Evolutionary conservation across 2,797 vertebrate species (phyloP).

Genomic region (Channallabes apus): DNA sequence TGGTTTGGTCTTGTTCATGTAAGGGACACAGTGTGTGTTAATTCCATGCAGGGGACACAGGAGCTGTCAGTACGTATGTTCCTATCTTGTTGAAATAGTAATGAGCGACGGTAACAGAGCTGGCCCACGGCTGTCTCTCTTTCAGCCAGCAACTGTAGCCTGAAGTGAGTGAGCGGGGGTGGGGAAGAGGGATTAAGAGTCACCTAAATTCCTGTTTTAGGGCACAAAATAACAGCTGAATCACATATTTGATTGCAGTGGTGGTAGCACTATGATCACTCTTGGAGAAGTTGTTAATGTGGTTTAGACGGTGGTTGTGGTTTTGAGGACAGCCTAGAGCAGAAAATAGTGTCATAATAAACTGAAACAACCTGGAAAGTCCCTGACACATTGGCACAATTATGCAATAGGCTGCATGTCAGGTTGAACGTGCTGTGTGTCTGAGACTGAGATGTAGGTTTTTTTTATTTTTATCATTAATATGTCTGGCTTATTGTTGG

Average conservation of each 20-base stretch:
- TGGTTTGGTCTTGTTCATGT: conserved; percentile 20
- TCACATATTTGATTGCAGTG: neutral
- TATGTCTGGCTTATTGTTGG: neutral
- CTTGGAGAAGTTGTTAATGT: neutral
- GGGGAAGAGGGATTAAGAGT: too few relatives aligned
- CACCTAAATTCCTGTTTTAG: neutral
- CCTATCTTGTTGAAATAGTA: conserved; percentile 75
- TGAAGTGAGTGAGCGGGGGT: neutral
- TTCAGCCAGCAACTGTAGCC: conserved; percentile 57
- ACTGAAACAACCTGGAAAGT: conserved; percentile 15
- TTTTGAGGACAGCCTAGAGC: neutral
- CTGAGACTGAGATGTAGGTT: neutral
- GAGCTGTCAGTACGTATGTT: conserved; percentile 77
- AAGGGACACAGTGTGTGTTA: conserved; percentile 63
- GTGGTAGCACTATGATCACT: too few relatives aligned
- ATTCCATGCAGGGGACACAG: conserved; percentile 71
- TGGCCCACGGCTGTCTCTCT: conserved; percentile 63
- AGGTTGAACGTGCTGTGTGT: neutral
- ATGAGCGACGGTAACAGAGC: conserved; percentile 73
- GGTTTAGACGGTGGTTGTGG: neutral
- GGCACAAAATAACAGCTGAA: neutral
- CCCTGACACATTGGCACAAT: neutral
- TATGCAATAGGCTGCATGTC: neutral
- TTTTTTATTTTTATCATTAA: neutral
- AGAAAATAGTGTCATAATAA: neutral